A percentile compares a stretch with the other conserved stretches of the same genome.
phyloP scores from a whole-genome alignment of 2,113 vertebrate species.

The Anoplopoma fimbria region DNA sequence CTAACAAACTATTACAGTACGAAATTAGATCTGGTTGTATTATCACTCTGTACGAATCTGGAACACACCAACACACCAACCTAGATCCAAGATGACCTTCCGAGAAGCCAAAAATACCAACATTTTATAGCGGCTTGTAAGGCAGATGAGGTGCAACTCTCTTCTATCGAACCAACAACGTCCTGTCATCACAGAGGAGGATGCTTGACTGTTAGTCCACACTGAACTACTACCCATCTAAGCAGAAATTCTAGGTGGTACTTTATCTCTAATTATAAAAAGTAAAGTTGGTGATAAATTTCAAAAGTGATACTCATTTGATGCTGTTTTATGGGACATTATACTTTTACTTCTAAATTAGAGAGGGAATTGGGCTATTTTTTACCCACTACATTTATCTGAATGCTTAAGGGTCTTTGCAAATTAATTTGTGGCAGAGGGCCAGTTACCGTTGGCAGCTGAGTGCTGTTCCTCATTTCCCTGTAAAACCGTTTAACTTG shows the following conservation, averaged over 20 bases:
- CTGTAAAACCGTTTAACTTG: conserved; percentile 7
- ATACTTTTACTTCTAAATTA: not conserved
- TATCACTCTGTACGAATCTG: not conserved
- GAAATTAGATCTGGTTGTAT: not conserved
- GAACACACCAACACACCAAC: not conserved
- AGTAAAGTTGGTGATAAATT: not conserved
- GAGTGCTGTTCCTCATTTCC: conserved; percentile 44
- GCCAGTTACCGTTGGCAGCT: conserved; percentile 44
- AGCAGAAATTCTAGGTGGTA: not conserved
- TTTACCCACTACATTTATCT: not conserved
- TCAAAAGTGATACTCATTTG: not conserved
- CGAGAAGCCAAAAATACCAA: not conserved
- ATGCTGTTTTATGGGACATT: not conserved
- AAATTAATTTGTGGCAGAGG: not conserved
- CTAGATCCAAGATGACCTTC: not conserved
- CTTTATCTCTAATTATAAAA: not conserved
- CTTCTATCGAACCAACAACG: not conserved
- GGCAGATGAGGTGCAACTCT: not conserved
- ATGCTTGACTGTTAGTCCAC: conserved; percentile 1
- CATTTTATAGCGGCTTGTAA: not conserved
- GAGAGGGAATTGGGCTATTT: too few species aligned
- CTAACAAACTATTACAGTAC: not conserved
- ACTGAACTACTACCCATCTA: not conserved
- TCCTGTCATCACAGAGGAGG: not conserved
- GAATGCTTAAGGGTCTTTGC: not conserved